Evolutionary conservation across 2,888 invertebrate species (phyloP).

Genomic region (Acholoe squamosa): DNA sequence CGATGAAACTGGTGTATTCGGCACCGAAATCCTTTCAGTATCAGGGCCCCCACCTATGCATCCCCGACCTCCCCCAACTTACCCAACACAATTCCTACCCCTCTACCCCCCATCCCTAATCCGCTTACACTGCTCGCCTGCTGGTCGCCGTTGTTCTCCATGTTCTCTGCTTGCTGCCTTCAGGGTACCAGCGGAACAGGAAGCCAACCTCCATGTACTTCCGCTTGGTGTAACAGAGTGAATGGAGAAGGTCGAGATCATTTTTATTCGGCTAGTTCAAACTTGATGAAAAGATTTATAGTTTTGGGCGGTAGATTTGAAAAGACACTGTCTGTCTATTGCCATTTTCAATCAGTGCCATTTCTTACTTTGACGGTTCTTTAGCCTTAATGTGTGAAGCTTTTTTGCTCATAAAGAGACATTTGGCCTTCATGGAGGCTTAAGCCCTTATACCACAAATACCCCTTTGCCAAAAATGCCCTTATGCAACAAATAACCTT

Average conservation of each 20-base stretch:
- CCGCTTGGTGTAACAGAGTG: not conserved
- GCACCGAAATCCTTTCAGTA: not conserved
- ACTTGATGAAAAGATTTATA: too few species aligned
- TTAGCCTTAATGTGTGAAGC: too few species aligned
- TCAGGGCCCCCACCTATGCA: not conserved
- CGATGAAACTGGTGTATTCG: not conserved
- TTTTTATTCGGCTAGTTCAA: not conserved
- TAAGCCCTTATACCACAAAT: too few species aligned
- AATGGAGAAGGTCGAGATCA: not conserved
- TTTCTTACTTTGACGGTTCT: too few species aligned
- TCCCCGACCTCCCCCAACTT: not conserved
- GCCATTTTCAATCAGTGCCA: too few species aligned
- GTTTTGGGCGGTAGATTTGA: too few species aligned
- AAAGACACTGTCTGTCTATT: too few species aligned
- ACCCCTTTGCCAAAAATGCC: too few species aligned
- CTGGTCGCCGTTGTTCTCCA: not conserved
- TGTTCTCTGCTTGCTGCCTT: not conserved
- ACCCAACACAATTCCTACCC: too few species aligned
- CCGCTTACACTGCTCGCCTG: not conserved
- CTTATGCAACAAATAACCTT: too few species aligned
- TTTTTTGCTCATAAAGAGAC: too few species aligned
- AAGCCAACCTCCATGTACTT: not conserved
- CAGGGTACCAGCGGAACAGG: not conserved
- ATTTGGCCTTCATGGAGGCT: too few species aligned
- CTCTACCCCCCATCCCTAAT: not conserved